Percentiles rank a stretch among this genome's conserved stretches.
Evolutionary conservation across 1,140 invertebrate genomes (phyloP).

Genomic region (Drosophila kikkawai): DNA sequence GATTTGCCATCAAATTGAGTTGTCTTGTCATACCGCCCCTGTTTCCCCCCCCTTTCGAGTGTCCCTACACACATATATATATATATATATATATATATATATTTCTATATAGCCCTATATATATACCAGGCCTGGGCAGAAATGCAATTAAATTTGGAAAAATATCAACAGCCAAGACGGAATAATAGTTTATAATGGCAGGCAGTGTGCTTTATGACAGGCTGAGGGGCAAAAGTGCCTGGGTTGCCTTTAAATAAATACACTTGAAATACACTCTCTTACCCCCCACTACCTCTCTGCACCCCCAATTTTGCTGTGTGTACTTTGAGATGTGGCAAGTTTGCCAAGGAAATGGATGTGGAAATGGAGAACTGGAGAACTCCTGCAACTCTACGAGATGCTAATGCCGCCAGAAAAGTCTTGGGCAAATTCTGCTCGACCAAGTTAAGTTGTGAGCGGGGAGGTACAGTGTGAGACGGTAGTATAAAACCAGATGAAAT

Average conservation of each 20-base stretch:
- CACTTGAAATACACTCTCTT: conserved; percentile 14
- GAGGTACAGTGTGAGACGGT: conserved; percentile 7
- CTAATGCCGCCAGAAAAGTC: conserved; percentile 66
- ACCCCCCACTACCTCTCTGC: not conserved
- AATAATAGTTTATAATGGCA: conserved; percentile 81
- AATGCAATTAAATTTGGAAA: conserved; percentile 84
- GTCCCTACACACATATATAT: not conserved
- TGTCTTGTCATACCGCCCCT: conserved; percentile 48
- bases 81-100: not conserved
- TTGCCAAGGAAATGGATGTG: conserved; percentile 28
- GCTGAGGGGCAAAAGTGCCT: conserved; percentile 62
- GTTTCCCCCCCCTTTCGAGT: too few relatives aligned
- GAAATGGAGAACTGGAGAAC: conserved; percentile 23
- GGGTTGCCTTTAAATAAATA: conserved; percentile 79
- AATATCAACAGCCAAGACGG: conserved; percentile 77
- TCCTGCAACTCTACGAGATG: conserved; percentile 27
- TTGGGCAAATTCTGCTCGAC: conserved; percentile 60
- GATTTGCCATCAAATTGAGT: conserved; percentile 84
- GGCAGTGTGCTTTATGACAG: conserved; percentile 51
- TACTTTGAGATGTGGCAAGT: conserved; percentile 47
- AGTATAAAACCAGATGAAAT: not conserved
- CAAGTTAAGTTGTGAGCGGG: conserved; percentile 28
- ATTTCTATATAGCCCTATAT: conserved; percentile 2
- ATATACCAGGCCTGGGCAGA: conserved; percentile 40
- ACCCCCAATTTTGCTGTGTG: not conserved